Evolutionary conservation across 2,888 invertebrate species (phyloP).

Genomic region (Druceiella hillmani): DNA sequence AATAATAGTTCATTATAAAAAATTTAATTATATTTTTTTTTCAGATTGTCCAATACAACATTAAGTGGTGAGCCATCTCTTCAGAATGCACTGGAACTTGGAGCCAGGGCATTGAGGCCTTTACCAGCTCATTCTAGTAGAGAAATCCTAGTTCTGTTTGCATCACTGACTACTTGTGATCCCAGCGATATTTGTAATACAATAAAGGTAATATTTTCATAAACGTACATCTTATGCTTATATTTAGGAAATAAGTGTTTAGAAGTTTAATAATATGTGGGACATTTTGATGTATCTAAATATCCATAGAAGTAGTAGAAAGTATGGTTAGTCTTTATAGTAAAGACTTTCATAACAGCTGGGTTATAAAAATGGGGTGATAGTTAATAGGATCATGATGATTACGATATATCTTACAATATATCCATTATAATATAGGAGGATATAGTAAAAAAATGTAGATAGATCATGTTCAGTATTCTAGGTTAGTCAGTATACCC

Average conservation of each 20-base stretch:
- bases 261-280: too few relatives aligned
- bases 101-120: constrained; percentile 75
- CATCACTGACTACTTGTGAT: constrained; percentile 94
- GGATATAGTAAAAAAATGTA: too few relatives aligned
- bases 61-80: constrained; percentile 92
- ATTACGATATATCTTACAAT: too few relatives aligned
- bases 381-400: too few relatives aligned
- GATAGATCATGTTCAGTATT: too few relatives aligned
- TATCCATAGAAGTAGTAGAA: constrained; percentile 3
- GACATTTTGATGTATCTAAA: constrained; percentile 1
- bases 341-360: too few relatives aligned
- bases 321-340: too few relatives aligned
- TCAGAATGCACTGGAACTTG: constrained; percentile 91
- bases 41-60: constrained; percentile 55
- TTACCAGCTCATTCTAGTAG: constrained; percentile 93
- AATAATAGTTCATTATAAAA: constrained; percentile 1
- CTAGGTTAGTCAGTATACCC: too few relatives aligned
- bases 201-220: constrained; percentile 57
- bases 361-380: too few relatives aligned
- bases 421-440: too few relatives aligned
- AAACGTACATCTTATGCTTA: too few relatives aligned
- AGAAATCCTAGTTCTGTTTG: constrained; percentile 88
- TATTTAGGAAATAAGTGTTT: too few relatives aligned
- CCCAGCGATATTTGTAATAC: constrained; percentile 87
- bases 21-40: constrained; percentile 10